Conservation (phyloP, 2,113 vertebrate genomes). For the Charina bottae region DNA sequence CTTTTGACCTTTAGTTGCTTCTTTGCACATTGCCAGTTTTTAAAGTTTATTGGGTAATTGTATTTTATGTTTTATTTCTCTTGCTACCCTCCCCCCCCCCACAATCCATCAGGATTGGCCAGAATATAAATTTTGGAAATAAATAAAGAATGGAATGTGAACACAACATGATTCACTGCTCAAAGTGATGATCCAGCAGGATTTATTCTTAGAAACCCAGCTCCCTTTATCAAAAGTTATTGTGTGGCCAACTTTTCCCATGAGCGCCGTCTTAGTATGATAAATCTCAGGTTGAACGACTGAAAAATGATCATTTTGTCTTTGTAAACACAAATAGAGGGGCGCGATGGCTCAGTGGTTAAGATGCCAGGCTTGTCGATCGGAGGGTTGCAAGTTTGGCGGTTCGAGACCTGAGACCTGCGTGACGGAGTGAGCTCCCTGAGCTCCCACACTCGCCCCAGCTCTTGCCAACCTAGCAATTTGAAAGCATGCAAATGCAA, state of each 20-base stretch:
- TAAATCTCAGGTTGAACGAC: neutral
- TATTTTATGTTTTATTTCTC: neutral
- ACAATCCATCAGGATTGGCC: neutral
- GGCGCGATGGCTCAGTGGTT: too few species aligned
- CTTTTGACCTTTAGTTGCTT: neutral
- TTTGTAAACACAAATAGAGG: neutral
- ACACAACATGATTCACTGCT: neutral
- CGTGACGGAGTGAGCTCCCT: too few species aligned
- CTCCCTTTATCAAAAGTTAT: neutral
- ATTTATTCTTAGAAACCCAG: neutral
- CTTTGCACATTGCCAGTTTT: neutral
- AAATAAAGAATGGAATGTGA: neutral
- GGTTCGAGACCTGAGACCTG: too few species aligned
- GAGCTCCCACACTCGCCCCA: too few species aligned
- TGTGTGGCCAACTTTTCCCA: neutral
- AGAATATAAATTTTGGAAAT: neutral
- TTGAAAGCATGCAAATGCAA: too few species aligned
- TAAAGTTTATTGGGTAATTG: neutral
- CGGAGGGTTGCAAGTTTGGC: too few species aligned
- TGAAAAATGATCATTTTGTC: neutral
- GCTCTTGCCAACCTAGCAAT: too few species aligned
- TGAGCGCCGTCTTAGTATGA: neutral
- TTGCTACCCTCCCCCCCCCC: neutral
- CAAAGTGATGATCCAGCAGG: neutral
- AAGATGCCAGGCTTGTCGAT: too few species aligned